Base-by-base conservation (phyloP, 2,888 invertebrate genomes). In the Deilephila elpenor region DNA sequence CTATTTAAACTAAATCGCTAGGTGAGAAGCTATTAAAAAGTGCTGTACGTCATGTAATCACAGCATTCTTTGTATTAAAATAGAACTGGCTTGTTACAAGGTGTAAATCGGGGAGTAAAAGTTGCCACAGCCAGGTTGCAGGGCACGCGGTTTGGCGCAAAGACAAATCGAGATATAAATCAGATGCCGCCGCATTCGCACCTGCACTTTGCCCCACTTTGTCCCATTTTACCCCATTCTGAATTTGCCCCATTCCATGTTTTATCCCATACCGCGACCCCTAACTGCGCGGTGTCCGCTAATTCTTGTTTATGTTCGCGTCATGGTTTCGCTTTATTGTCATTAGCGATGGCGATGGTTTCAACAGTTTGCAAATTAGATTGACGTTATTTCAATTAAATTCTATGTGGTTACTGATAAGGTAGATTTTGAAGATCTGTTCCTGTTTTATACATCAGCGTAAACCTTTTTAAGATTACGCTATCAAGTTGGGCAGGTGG, bases 141-240 rank as follows among this genome's bases (percentile, higher is more conserved):
- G 85, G 83, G 83, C 79, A 80, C 78, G 87, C 83, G 88, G 89
- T 86, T 90, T 88, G 89, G 88, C 86, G 81, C 85, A 83, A 84
- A 83, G 88, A 89, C 89, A 89, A 89, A 89, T 89, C 84, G 87
- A 77, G 76, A 78, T 77, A 84, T 89, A 89, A 89, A 89, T 89
- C 86, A 86, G 72, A 60, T 75, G 73, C 11, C 61, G 73, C 51
- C 71, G 70, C 75, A 25, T n/a, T 76, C 72, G 74, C 83, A 83
- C 83, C 83, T 83, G 83, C 78, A 81, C 76, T 78, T 71, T 79
- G 76, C 60, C 76, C 44, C 44, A 67, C 20, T 67, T 67, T 67
- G 25, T 44, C 44, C 64, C 11, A 64, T 44, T 64, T 56, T 56
- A 56, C 56, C 56, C 56, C 56, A 29, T 5, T 8, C 11, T 19